phyloP scores from a whole-genome alignment of 2,888 invertebrate genomes.

The Drosophila anomalata region DNA sequence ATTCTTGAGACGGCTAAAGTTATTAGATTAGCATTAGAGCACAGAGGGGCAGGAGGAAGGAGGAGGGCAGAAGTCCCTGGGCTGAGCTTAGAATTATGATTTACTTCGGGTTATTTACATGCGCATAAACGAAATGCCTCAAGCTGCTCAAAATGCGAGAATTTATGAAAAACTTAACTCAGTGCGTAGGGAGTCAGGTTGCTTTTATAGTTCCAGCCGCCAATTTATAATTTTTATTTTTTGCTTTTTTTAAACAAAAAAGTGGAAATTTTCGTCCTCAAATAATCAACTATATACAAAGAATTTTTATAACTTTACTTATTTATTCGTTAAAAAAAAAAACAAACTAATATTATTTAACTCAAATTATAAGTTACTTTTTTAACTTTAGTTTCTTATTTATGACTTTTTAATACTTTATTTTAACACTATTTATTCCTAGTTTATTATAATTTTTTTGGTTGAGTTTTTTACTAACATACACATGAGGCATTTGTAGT shows the following conservation, averaged over 20 bases:
- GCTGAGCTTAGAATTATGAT: conserved; percentile 75
- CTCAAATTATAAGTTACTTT: neutral
- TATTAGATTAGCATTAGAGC: conserved; percentile 79
- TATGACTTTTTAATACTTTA: neutral
- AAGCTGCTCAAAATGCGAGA: conserved; percentile 42
- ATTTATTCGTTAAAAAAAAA: conserved; percentile 4
- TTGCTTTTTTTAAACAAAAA: conserved; percentile 36
- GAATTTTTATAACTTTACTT: neutral
- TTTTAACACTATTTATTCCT: neutral
- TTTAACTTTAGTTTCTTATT: neutral
- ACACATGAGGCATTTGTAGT: conserved; percentile 32
- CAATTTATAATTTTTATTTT: conserved; percentile 28
- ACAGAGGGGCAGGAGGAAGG: conserved; percentile 11
- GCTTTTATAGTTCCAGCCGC: conserved; percentile 63
- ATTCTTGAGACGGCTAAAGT: conserved; percentile 73
- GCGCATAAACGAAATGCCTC: conserved; percentile 60
- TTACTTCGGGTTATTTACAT: conserved; percentile 72
- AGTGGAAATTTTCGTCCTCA: conserved; percentile 68
- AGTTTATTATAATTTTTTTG: neutral
- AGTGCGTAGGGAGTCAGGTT: conserved; percentile 57
- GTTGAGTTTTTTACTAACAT: conserved; percentile 22
- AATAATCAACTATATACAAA: conserved; percentile 3
- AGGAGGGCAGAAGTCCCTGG: conserved; percentile 19
- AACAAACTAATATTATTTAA: neutral
- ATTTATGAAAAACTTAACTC: conserved; percentile 61